Base-by-base conservation (phyloP, 2,797 vertebrate genomes). In the Enteromius fasciolatus region DNA sequence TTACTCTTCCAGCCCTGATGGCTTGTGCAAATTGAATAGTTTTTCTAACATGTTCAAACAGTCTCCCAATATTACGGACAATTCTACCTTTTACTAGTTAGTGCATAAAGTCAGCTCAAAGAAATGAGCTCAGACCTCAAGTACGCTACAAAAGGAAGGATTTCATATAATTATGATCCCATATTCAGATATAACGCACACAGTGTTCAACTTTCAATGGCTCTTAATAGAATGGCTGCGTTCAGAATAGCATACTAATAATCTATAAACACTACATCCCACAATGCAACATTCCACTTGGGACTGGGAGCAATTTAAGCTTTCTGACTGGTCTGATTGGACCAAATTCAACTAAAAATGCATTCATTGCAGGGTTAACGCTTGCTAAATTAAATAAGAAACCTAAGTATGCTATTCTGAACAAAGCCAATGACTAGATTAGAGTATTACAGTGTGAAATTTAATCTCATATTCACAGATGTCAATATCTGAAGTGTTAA, bases 1-100 rank as follows among this genome's bases (percentile, higher is more conserved):
- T 66, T 14, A 48, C 18, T 33, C 41, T 15, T 77, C 23, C 25
- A 36, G 76, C 28, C 44, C 31, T 8, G 11, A 67, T 18, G 46
- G 39, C 72, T 82, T 76, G 80, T 82, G 80, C 75, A 74, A 74
- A 75, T 63, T 41, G 23, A 23, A 15, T 48, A 7, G 14, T 33
- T 75, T 23, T 10, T 54, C 33, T 10, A 54, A 54, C 1, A 41
- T 69, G 36, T 57, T 28, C 11, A 2, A 63, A 76, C n/a, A 68
- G 6, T 78, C 59, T 69, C 41, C 23, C 25, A 66, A 23, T 23
- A 23, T 33, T 33, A 68, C 69, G 48, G 52, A 41, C 36, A 33
- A 23, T 14, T 66, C n/a, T 54, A 14, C 9, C 18, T 74, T 61
- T 9, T 28, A 23, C n/a, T 66, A 52, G 52, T 20, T 28, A 17